phyloP scores from a whole-genome alignment of 1,140 invertebrate species.

The Idris sp. region DNA sequence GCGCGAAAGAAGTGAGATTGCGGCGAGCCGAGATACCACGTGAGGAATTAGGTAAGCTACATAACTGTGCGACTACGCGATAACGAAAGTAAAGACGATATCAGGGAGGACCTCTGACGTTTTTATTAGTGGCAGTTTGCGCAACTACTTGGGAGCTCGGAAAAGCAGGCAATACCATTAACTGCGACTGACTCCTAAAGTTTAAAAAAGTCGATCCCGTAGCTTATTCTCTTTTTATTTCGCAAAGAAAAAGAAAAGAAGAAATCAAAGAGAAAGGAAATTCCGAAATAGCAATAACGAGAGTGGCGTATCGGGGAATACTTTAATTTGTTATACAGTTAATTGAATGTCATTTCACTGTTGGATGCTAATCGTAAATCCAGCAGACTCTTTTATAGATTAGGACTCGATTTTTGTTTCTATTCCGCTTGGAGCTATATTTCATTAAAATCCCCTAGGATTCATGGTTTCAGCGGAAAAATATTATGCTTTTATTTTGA shows the following conservation, averaged over 20 bases:
- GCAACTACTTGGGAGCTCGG: constrained; percentile 48
- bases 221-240: constrained; percentile 29
- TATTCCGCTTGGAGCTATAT: no score
- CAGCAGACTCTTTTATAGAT: no score
- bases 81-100: constrained; percentile 36
- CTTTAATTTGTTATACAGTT: no score
- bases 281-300: no score
- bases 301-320: no score
- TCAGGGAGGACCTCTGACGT: constrained; percentile 53
- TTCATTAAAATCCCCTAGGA: no score
- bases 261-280: background rate
- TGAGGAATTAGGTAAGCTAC: constrained; percentile 44
- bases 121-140: constrained; percentile 65
- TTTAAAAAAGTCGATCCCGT: constrained; percentile 70
- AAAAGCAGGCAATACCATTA: constrained; percentile 73
- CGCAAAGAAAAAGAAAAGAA: constrained; percentile 17
- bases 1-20: constrained; percentile 8
- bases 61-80: constrained; percentile 27
- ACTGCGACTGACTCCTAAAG: constrained; percentile 64
- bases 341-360: no score
- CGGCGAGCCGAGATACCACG: constrained; percentile 31
- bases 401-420: no score
- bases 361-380: no score
- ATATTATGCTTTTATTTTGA: no score
- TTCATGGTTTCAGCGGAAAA: no score